Conservation (phyloP, 1,140 invertebrate species). For the Temnothorax longispinosus region DNA sequence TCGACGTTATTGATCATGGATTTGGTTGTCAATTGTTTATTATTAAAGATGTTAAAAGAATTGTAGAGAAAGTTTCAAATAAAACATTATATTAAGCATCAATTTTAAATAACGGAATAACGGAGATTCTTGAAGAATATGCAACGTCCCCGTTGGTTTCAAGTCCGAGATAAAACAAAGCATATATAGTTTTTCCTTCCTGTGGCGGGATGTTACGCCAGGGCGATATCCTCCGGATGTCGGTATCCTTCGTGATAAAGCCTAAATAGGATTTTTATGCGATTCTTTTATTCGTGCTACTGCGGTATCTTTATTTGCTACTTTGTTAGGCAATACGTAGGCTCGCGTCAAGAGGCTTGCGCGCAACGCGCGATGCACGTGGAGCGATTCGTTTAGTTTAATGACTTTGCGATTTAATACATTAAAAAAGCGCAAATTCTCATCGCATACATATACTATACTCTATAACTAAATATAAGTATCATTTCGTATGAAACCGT, state of each 20-base stretch:
- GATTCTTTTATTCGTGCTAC: constrained; percentile 14
- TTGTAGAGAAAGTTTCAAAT: background rate
- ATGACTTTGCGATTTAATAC: constrained; percentile 33
- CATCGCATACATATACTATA: too few relatives aligned
- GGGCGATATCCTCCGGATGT: constrained; percentile 72
- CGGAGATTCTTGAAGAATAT: background rate
- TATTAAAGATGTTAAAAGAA: background rate
- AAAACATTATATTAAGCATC: background rate
- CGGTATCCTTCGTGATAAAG: constrained; percentile 68
- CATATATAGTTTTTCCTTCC: constrained; percentile 34
- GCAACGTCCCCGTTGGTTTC: background rate
- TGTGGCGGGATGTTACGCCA: constrained; percentile 52
- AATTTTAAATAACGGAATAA: background rate
- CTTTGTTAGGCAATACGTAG: constrained; percentile 58
- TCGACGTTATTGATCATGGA: background rate
- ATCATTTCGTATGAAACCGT: too few relatives aligned
- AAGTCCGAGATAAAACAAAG: background rate
- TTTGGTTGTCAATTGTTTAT: background rate
- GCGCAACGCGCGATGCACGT: constrained; percentile 72
- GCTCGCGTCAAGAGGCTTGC: constrained; percentile 39
- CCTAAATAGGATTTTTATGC: background rate
- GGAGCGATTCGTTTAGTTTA: constrained; percentile 74
- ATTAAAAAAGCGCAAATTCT: too few relatives aligned
- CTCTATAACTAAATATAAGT: too few relatives aligned
- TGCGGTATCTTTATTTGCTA: constrained; percentile 9